These are phyloP conservation scores for Apodemia mormo DNA, from an alignment of 2,888 invertebrate species.

Conservation along the genomic window DNA sequence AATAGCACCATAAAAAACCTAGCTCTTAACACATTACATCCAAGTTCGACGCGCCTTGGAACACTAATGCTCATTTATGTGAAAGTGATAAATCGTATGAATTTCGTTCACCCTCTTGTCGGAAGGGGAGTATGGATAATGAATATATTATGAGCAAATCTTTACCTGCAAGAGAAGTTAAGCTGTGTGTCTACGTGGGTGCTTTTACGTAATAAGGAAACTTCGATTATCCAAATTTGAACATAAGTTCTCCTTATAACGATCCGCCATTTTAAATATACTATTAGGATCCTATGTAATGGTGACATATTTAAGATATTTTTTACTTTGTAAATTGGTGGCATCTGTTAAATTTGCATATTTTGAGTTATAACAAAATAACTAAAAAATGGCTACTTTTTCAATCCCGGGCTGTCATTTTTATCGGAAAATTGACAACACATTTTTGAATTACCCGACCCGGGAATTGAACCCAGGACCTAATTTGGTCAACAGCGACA, in stretches of 20 bases:
- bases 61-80: constrained; percentile 58
- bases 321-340: too few relatives aligned
- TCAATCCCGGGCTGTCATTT: too few relatives aligned
- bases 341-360: too few relatives aligned
- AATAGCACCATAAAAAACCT: too few relatives aligned
- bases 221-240: constrained; percentile 11
- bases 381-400: too few relatives aligned
- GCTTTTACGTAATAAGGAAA: constrained; percentile 19
- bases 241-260: constrained; percentile 1
- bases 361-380: too few relatives aligned
- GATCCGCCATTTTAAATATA: neutral
- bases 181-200: constrained; percentile 19
- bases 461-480: too few relatives aligned
- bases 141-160: constrained; percentile 67
- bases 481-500: too few relatives aligned
- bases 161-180: constrained; percentile 44
- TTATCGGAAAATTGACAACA: too few relatives aligned
- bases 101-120: constrained; percentile 43
- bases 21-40: neutral
- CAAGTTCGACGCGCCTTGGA: neutral
- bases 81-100: constrained; percentile 75
- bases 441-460: too few relatives aligned
- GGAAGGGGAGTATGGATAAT: constrained; percentile 46
- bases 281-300: neutral
- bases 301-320: neutral